Base-by-base conservation (phyloP, 2,113 vertebrate genomes). In the Cnemophilus loriae region DNA sequence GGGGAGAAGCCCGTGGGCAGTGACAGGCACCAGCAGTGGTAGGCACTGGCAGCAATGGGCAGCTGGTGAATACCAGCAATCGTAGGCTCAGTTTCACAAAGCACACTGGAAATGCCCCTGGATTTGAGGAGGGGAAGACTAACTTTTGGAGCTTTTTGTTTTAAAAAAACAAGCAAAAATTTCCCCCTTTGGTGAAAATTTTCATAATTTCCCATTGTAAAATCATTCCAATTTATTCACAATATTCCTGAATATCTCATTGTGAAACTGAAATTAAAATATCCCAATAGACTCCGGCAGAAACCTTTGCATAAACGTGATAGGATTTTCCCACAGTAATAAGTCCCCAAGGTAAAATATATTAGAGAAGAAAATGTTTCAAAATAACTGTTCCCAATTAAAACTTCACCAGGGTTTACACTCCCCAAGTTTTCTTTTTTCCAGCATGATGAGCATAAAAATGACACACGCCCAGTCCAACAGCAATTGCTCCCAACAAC, bases 291-390 rank as follows among this genome's bases (percentile, higher is more conserved):
- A 18, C 79, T n/a, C 15, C 6, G 47, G 82, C 84, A 90, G 95
- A 63, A 96, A 77, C 33, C 59, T 88, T 83, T 85, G 90, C 94
- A 94, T 70, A 93, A 95, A 69, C 27, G 27, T 44, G 86, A 61
- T 18, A 79, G 56, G 87, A 69, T 91, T 87, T 63, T 91, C 93
- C 87, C 82, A 30, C 75, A 52, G 70, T 93, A 96, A 83, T 35
- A 95, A 94, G 47, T 93, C 95, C 84, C 89, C 17, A 24, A 47
- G 89, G 94, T 61, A 91, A 95, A 94, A 91, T 46, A 83, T 79
- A 88, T 93, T 39, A 91, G 67, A 88, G 50, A 55, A 77, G 75
- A 57, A 91, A 87, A 90, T 13, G 24, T 69, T 93, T 85, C 84
- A 74, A 74, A 95, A 74, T 63, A 91, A 83, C 47, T 13, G 10